Evolutionary conservation across 2,888 invertebrate species (phyloP), one percentile per base, ranked within the genome.

Genomic region (Archips crataeganus): DNA sequence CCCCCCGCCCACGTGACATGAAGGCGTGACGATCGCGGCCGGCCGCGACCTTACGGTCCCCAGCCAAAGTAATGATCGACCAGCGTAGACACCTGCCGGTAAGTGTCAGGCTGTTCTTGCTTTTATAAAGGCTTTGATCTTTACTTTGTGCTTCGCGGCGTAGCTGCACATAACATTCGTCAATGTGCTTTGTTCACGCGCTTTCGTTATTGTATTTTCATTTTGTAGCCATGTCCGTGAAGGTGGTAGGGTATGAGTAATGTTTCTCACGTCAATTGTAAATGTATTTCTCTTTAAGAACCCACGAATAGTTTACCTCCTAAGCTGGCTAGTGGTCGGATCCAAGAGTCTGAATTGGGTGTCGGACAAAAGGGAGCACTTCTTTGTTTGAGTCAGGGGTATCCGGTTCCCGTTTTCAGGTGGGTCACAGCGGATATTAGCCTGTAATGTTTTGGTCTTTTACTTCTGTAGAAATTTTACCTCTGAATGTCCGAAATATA

Each of bases 361-460:
- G 76, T 81, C 51, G 87, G 85, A 77, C 79, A 84, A 89, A 84
- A 88, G 70, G 89, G 87, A 77, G 83, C 96, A 75, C 95, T 96
- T 81, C 94, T 97, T 83, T 97, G 97, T 89, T 96, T 96, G 80
- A 96, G 96, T 83, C 97, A 97, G 95, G 96, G 96, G 75, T 97
- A 95, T 90, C 97, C 97, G 75, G 95, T 96, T 85, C 97, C 97
- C 76, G 88, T 91, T 70, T 97, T 96, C 95, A 97, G 97, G 97
- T 97, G 96, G 94, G 89, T 86, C 76, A 77, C 77, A 82, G 76
- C 78, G 71, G 61, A 62, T 39, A 34, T 23, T 23, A 65, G 49
- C 34, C 63, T 63, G 59, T 64, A 68, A 63, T 39, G 49, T 64
- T 63, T 60, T 73, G 68, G 45, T 59, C 73, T 68, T 63, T 32